phyloP scores from a whole-genome alignment of 1,140 invertebrate species.

The Riptortus pedestris region DNA sequence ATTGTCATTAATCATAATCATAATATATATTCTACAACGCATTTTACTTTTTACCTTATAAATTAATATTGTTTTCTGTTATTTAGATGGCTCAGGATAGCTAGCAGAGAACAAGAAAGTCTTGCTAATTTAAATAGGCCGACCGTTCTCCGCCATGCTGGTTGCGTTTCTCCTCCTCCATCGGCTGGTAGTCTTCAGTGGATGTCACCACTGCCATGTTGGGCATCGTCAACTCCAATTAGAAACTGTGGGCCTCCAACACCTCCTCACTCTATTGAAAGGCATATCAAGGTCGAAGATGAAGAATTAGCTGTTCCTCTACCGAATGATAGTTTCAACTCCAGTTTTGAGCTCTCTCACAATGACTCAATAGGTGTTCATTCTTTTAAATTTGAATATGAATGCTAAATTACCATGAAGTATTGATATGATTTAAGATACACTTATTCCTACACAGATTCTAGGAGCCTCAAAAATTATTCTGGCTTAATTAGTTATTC shows the following conservation, averaged over 20 bases:
- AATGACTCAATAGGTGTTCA: neutral
- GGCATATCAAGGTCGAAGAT: slow-evolving; percentile 6
- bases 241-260: neutral
- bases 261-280: neutral
- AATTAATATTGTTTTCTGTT: too few species aligned
- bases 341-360: slow-evolving; percentile 1
- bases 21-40: too few species aligned
- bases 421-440: neutral
- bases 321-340: neutral
- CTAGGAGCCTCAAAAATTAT: too few species aligned
- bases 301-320: slow-evolving; percentile 11
- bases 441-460: neutral
- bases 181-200: neutral
- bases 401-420: neutral
- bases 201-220: neutral
- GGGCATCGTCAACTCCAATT: neutral
- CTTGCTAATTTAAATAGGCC: slow-evolving; percentile 20
- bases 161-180: slow-evolving; percentile 8
- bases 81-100: slow-evolving; percentile 26
- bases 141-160: slow-evolving; percentile 22
- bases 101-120: slow-evolving; percentile 17
- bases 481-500: too few species aligned
- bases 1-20: too few species aligned
- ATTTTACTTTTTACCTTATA: too few species aligned
- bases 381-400: slow-evolving; percentile 7